A percentile compares a stretch with the other conserved stretches of the same genome.
Evolutionary conservation across 2,113 vertebrate genomes (phyloP).

Genomic region (Dolichotis patagonum): DNA sequence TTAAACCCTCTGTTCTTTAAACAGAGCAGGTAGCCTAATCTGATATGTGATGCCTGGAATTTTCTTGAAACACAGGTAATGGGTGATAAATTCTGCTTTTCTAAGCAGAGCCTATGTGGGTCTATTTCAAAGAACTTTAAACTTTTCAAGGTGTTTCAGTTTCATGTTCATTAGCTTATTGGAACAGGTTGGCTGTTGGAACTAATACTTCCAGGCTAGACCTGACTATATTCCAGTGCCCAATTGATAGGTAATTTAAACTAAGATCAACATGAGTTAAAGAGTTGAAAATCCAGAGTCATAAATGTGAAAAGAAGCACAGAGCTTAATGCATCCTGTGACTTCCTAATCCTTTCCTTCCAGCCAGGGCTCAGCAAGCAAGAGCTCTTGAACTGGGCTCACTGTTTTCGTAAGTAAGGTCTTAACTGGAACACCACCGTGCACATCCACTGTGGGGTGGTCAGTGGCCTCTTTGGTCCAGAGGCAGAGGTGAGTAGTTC

Average conservation of each 20-base stretch:
- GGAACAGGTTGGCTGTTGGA: neutral
- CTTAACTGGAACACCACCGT: neutral
- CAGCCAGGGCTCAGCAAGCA: neutral
- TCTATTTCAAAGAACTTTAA: neutral
- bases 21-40: neutral
- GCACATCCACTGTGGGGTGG: neutral
- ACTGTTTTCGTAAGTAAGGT: slow-evolving; percentile 24
- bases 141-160: neutral
- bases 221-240: neutral
- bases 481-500: neutral
- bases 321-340: neutral
- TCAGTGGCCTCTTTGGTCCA: neutral
- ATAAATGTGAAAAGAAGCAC: neutral
- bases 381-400: neutral
- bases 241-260: neutral
- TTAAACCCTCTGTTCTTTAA: neutral
- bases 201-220: neutral
- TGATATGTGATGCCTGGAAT: neutral
- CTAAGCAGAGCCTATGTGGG: neutral
- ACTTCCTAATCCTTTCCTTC: neutral
- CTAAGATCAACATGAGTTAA: neutral
- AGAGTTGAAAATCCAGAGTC: slow-evolving; percentile 5
- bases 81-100: neutral
- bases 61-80: neutral
- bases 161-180: slow-evolving; percentile 35